Conservation (phyloP, 1,140 invertebrate species). For the Nomia melanderi region DNA sequence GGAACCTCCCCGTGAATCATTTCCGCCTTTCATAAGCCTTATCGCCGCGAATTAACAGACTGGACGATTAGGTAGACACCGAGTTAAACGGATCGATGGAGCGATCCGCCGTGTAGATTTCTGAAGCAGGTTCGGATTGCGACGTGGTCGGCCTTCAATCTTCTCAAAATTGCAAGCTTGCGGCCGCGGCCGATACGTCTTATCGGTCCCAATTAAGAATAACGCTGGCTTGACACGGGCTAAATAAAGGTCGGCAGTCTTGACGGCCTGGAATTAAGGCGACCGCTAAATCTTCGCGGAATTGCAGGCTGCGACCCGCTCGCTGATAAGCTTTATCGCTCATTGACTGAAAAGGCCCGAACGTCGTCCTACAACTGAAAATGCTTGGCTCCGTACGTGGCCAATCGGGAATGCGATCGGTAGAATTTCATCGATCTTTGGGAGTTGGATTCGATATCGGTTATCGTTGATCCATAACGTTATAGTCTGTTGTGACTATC, state of each 20-base stretch:
- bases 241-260: not conserved
- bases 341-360: not conserved
- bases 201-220: slow-evolving; percentile 3
- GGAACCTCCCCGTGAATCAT: not conserved
- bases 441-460: too few species aligned
- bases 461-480: too few species aligned
- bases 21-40: not conserved
- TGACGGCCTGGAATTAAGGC: not conserved
- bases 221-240: not conserved
- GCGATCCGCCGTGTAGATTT: slow-evolving; percentile 1
- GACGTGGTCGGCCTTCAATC: not conserved
- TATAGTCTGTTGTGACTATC: too few species aligned
- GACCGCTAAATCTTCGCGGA: not conserved
- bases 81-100: not conserved
- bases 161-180: not conserved
- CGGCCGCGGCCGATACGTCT: not conserved
- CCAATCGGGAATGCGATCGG: too few species aligned
- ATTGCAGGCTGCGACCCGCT: not conserved
- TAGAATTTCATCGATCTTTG: too few species aligned
- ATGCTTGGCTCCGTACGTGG: too few species aligned
- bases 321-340: not conserved
- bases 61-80: slow-evolving; percentile 3
- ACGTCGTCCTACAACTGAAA: too few species aligned
- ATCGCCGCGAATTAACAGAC: slow-evolving; percentile 3
- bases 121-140: not conserved